Evolutionary conservation across 2,113 vertebrate genomes (phyloP).

Genomic region (Tricholaema leucomelas): DNA sequence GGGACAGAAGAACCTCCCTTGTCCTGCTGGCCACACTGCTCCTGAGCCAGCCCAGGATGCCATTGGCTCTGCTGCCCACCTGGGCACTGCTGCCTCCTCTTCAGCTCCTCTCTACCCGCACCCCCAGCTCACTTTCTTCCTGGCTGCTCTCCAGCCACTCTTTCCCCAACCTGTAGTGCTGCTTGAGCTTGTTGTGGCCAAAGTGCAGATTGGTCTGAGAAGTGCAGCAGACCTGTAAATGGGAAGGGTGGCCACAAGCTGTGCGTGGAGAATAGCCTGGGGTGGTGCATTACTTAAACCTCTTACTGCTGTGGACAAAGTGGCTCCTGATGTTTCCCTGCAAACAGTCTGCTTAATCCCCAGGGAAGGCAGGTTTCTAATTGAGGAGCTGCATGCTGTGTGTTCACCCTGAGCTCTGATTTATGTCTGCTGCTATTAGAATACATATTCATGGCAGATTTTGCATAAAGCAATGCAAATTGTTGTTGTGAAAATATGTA

Average conservation of each 20-base stretch:
- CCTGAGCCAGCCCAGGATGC: too few species aligned
- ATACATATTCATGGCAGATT: constrained; percentile 51
- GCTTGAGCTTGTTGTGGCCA: too few species aligned
- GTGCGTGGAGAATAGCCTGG: accelerated
- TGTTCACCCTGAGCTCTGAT: constrained; percentile 3
- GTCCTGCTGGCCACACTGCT: too few species aligned
- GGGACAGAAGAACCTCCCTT: too few species aligned
- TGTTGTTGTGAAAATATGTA: constrained; percentile 50
- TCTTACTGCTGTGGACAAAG: not conserved
- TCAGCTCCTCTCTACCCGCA: too few species aligned
- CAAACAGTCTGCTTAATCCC: not conserved
- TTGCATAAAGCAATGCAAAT: constrained; percentile 43
- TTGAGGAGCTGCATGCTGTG: not conserved
- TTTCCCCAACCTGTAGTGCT: too few species aligned
- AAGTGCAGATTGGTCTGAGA: not conserved
- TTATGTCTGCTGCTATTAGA: constrained; percentile 27
- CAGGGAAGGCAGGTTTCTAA: not conserved
- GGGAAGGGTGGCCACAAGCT: not conserved
- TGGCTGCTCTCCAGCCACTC: too few species aligned
- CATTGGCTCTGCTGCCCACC: too few species aligned
- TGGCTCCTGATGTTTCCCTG: not conserved
- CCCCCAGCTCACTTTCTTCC: too few species aligned
- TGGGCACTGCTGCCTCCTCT: too few species aligned
- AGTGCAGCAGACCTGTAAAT: not conserved
- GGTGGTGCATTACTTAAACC: not conserved